Evolutionary conservation across 2,797 vertebrate species (phyloP), one percentile per base, ranked within the genome.

Genomic region (Amazona ochrocephala): DNA sequence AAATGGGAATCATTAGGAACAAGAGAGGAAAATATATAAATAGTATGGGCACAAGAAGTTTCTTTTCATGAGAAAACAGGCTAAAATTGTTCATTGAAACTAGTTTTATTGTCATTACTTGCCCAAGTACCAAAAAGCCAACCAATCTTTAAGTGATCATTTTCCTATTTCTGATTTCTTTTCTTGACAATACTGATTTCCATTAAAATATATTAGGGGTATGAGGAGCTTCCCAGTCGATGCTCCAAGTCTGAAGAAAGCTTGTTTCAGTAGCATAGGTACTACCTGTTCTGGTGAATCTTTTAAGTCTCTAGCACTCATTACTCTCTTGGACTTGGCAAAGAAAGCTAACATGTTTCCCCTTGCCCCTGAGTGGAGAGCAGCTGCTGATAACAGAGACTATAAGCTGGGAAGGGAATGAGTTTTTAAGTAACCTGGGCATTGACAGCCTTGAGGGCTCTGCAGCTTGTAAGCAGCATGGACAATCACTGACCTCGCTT

Each of bases 401-500:
- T 4, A 0, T 93, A 54, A 51, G 32, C 70, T 84, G 51, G 26
- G 67, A 83, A 88, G 56, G 34, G 88, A 94, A 82, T 76, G 87
- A 73, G 45, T 68, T 91, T 91, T 86, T 84, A 92, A 94, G 47
- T 94, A 92, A 95, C 89, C 65, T 75, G 73, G 79, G 91, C 89
- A 95, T 74, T 81, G 82, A 95, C 90, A 96, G 93, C 65, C 79
- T 87, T 71, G 84, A 95, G 73, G 60, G 91, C 81, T 96, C 88
- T 92, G 96, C 82, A 94, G 90, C 89, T 93, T 90, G 61, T 89
- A 95, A 96, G 80, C 82, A 82, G 84, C 45, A 62, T 76, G 87
- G 96, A 92, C 93, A 86, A 74, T 93, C 17, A 18, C 70, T 95
- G 95, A 96, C 96, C 94, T 94, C 21, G 19, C 96, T 95, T 96